Conservation (phyloP, 2,113 vertebrate genomes). For the Indri indri region DNA sequence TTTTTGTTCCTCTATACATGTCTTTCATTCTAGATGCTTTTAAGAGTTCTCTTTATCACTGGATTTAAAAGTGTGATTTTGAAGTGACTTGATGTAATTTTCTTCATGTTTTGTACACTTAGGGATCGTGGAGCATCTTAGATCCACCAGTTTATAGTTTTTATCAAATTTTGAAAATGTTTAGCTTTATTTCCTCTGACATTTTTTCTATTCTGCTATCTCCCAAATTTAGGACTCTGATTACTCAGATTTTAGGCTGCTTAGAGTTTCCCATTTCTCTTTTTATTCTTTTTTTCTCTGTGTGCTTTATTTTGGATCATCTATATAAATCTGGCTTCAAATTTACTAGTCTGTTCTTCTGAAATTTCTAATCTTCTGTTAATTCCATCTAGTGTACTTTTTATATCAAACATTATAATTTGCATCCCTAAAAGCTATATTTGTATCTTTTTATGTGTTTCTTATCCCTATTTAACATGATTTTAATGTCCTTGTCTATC, state of each 20-base stretch:
- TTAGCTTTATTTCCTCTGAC: neutral
- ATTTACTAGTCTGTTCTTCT: neutral
- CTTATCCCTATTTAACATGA: neutral
- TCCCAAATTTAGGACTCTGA: neutral
- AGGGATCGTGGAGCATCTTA: neutral
- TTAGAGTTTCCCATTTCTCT: neutral
- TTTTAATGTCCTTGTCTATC: neutral
- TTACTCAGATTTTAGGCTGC: neutral
- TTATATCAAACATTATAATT: neutral
- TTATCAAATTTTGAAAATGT: slow-evolving; percentile 4
- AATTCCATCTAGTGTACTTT: neutral
- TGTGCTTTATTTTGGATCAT: neutral
- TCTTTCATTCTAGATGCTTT: neutral
- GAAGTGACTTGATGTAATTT: neutral
- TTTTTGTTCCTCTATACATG: neutral
- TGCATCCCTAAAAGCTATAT: neutral
- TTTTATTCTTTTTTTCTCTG: neutral
- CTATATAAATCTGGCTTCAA: neutral
- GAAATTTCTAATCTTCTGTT: neutral
- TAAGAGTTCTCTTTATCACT: neutral
- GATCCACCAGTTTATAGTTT: neutral
- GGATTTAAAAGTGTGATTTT: neutral
- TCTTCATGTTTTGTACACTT: neutral
- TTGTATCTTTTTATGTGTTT: neutral
- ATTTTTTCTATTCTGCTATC: neutral